These are phyloP conservation scores for Tethea ocularis DNA, from an alignment of 2,888 invertebrate genomes.

Conservation along the genomic window DNA sequence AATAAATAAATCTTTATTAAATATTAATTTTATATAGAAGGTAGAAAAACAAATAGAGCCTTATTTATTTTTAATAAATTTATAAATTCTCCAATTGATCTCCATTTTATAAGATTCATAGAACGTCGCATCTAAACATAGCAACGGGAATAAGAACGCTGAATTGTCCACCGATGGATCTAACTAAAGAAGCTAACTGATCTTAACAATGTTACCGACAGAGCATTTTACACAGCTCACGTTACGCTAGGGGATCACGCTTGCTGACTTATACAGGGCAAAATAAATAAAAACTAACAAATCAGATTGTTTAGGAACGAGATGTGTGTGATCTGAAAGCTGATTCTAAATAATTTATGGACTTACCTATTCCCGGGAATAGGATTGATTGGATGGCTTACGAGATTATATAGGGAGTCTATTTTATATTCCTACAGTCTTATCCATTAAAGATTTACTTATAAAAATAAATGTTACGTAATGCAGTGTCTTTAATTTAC, in stretches of 20 bases:
- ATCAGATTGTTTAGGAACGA: constrained; percentile 49
- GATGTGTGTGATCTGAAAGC: constrained; percentile 43
- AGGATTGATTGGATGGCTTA: constrained; percentile 11
- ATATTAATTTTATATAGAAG: too few relatives aligned
- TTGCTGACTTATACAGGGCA: constrained; percentile 24
- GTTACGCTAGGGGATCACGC: constrained; percentile 26
- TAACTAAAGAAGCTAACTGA: constrained; percentile 44
- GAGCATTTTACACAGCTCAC: constrained; percentile 33
- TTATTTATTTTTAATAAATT: neutral
- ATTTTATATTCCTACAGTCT: neutral
- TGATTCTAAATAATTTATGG: constrained; percentile 34
- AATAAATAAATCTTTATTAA: too few relatives aligned
- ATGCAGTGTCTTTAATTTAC: neutral
- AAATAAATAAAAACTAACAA: constrained; percentile 45
- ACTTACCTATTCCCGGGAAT: constrained; percentile 13
- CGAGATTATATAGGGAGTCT: constrained; percentile 18
- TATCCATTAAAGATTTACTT: neutral
- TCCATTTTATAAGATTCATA: constrained; percentile 13
- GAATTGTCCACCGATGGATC: constrained; percentile 29
- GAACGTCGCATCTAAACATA: constrained; percentile 24
- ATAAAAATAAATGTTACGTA: neutral
- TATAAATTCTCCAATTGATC: neutral
- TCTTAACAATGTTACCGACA: constrained; percentile 44
- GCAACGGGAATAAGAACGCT: constrained; percentile 27
- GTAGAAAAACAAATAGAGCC: too few relatives aligned